Base-by-base conservation (phyloP, 2,797 vertebrate genomes). In the Amphiprion clarkii region DNA sequence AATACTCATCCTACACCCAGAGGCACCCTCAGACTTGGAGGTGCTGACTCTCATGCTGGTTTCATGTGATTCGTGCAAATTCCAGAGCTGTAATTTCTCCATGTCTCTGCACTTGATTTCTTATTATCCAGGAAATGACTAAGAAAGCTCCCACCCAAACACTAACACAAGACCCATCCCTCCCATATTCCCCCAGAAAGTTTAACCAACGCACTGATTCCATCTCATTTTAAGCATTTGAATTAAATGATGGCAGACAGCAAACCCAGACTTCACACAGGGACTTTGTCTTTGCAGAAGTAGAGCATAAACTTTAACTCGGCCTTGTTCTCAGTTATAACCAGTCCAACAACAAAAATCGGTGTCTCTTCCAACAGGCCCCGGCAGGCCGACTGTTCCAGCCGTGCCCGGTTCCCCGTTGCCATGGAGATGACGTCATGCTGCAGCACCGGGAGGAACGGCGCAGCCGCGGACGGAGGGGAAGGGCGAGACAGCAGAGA, bases 351-450 rank as follows among this genome's bases (percentile, higher is more conserved):
- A 63, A 33, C 48, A 25, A 53, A 63, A 40, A 4, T 4, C 21
- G 13, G 13, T 27, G 23, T 65, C 51, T 44, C 25, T 14, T 58
- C n/a, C 25, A 53, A 16, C 13, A 59, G n/a, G 27, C 9, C 1
- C 69, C 0, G 49, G 1, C 27, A 36, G 61, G 67, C 74, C 58
- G 13, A 9, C 44, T 70, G 51, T 82, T 80, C 88, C 81, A 46
- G 86, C 64, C 31, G 76, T 36, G 66, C 82, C 84, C 84, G 79
- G 86, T 83, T 87, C 66, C 3, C 57, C 72, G 89, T 94, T 94
- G 88, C 76, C 87, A 92, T 92, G 92, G 91, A 12, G 92, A 94
- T 93, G 87, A 93, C 90, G 91, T 95, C 87, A 94, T 93, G 81
- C 86, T 94, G 92, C 93, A 94, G 92, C 87, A 93, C 58, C 4